A percentile compares a stretch with the other conserved stretches of the same genome.
Evolutionary conservation across 1,140 invertebrate species (phyloP).

Genomic region (Piezodorus guildinii): DNA sequence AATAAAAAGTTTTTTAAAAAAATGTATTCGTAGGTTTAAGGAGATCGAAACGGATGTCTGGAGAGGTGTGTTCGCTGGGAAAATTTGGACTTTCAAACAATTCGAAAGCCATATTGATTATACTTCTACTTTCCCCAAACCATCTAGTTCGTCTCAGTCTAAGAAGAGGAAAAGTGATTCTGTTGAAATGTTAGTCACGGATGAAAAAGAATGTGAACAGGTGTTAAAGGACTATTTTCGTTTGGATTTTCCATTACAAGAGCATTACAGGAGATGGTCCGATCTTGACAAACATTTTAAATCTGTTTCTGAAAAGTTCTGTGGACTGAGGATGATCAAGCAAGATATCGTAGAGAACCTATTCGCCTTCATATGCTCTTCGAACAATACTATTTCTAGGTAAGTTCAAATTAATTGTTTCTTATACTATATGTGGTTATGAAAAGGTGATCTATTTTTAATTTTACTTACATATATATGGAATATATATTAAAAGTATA

Average conservation of each 20-base stretch:
- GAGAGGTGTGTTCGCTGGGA: conserved; percentile 5
- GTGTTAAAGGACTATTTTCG: conserved; percentile 48
- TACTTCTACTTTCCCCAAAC: neutral
- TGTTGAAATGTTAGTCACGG: neutral
- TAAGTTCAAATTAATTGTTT: conserved; percentile 33
- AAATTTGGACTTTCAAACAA: conserved; percentile 11
- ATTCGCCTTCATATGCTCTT: conserved; percentile 93
- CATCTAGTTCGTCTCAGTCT: neutral
- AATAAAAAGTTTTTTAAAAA: too few relatives aligned
- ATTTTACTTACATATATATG: too few relatives aligned
- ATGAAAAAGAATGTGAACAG: neutral
- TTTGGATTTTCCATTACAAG: conserved; percentile 51
- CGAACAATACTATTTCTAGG: conserved; percentile 90
- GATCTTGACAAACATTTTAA: conserved; percentile 60
- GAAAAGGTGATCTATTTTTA: too few relatives aligned
- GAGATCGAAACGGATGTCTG: conserved; percentile 3
- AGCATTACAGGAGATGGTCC: conserved; percentile 65
- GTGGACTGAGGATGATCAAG: conserved; percentile 75
- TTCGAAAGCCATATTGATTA: neutral
- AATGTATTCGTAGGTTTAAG: neutral
- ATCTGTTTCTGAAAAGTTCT: conserved; percentile 49
- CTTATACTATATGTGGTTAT: too few relatives aligned
- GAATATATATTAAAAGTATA: too few relatives aligned
- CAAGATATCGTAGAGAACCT: conserved; percentile 89
- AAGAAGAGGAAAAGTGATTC: neutral